Evolutionary conservation across 2,888 invertebrate species (phyloP).

Genomic region (Lochmaea crataegi): DNA sequence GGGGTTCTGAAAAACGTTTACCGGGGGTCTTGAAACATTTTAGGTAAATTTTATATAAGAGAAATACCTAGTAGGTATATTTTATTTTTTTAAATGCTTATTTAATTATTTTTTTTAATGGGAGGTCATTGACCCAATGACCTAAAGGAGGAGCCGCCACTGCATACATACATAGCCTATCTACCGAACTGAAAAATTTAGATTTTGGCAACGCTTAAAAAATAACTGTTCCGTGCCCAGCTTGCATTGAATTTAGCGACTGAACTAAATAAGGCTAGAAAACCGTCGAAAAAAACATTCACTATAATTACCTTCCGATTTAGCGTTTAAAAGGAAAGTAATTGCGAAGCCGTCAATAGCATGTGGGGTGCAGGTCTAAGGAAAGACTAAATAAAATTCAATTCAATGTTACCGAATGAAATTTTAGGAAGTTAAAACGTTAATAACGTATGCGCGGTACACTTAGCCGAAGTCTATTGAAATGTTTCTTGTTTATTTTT

Average conservation of each 20-base stretch:
- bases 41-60: too few relatives aligned
- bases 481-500: background rate
- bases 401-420: background rate
- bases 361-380: background rate
- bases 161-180: too few relatives aligned
- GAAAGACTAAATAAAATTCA: background rate
- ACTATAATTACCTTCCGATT: background rate
- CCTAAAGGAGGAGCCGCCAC: too few relatives aligned
- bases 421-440: background rate
- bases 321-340: conserved; percentile 7
- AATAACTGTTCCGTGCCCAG: background rate
- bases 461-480: background rate
- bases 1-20: too few relatives aligned
- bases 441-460: background rate
- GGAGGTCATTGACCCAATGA: too few relatives aligned
- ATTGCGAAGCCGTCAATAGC: conserved; percentile 9
- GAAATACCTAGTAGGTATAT: too few relatives aligned
- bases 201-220: background rate
- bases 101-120: too few relatives aligned
- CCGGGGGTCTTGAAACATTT: too few relatives aligned
- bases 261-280: background rate
- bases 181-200: background rate
- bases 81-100: too few relatives aligned
- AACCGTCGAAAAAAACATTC: background rate
- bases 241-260: background rate